phyloP scores from a whole-genome alignment of 2,113 vertebrate species.

The Halcyon malimbica region DNA sequence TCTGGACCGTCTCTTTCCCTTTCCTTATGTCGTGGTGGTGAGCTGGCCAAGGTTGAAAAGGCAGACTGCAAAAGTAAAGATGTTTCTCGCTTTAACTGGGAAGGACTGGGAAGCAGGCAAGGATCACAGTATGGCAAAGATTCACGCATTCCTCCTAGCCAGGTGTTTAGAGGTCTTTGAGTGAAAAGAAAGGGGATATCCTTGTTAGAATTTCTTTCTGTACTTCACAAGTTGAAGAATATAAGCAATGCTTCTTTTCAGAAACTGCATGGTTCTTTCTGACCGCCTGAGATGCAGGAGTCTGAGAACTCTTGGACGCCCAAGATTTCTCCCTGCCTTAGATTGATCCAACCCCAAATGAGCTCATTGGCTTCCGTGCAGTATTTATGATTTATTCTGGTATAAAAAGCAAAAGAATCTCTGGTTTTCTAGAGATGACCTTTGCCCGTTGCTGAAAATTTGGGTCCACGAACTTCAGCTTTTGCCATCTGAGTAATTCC shows the following conservation, averaged over 20 bases:
- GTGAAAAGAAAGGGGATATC: neutral
- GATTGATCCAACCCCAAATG: neutral
- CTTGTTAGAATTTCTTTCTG: neutral
- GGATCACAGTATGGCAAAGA: neutral
- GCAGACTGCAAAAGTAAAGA: neutral
- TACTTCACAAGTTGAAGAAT: neutral
- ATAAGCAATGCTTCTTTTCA: neutral
- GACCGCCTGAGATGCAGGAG: neutral
- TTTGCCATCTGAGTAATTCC: neutral
- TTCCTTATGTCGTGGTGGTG: neutral
- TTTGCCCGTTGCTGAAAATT: neutral
- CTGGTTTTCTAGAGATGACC: neutral
- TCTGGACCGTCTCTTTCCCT: neutral
- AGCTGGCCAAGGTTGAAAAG: neutral
- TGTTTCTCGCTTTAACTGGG: neutral
- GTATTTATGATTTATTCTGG: neutral
- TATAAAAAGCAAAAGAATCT: neutral
- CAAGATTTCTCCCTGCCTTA: neutral
- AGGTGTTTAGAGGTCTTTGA: neutral
- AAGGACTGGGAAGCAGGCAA: neutral
- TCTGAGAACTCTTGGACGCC: neutral
- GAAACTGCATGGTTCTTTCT: neutral
- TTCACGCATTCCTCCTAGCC: neutral
- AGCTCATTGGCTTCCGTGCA: neutral
- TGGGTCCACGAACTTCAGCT: neutral